phyloP scores from a whole-genome alignment of 2,888 invertebrate species.

The Pristionchus fissidentatus region DNA sequence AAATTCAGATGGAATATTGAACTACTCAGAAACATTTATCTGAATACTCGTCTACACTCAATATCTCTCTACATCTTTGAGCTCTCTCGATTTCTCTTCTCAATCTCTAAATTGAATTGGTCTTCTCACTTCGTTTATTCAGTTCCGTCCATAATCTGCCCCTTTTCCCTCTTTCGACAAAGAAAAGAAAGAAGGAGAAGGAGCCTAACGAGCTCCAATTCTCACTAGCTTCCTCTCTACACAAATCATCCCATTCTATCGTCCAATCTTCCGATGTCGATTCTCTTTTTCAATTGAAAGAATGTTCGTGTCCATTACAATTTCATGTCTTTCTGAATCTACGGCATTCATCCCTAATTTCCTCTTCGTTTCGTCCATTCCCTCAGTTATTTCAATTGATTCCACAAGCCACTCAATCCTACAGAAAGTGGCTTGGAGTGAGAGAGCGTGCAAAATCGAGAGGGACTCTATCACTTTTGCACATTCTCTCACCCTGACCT shows the following conservation, averaged over 20 bases:
- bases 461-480: too few relatives aligned
- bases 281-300: background rate
- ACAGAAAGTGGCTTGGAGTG: too few relatives aligned
- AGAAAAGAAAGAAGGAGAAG: background rate
- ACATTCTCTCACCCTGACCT: too few relatives aligned
- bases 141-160: constrained; percentile 23
- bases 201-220: background rate
- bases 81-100: background rate
- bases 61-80: background rate
- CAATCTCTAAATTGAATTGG: constrained; percentile 23
- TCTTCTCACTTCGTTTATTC: constrained; percentile 8
- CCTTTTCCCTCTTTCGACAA: background rate
- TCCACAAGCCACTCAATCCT: too few relatives aligned
- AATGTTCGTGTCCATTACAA: background rate
- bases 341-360: too few relatives aligned
- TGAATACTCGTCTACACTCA: constrained; percentile 1
- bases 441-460: too few relatives aligned
- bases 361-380: background rate
- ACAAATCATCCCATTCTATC: too few relatives aligned
- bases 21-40: too few relatives aligned
- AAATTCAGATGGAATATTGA: too few relatives aligned
- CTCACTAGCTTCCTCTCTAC: too few relatives aligned
- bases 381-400: background rate
- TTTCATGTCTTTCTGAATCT: background rate
- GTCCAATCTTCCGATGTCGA: background rate